Percentiles rank a stretch among this genome's conserved stretches.
Conservation (phyloP, 1,140 invertebrate species). For the Zaprionus ornatus region DNA sequence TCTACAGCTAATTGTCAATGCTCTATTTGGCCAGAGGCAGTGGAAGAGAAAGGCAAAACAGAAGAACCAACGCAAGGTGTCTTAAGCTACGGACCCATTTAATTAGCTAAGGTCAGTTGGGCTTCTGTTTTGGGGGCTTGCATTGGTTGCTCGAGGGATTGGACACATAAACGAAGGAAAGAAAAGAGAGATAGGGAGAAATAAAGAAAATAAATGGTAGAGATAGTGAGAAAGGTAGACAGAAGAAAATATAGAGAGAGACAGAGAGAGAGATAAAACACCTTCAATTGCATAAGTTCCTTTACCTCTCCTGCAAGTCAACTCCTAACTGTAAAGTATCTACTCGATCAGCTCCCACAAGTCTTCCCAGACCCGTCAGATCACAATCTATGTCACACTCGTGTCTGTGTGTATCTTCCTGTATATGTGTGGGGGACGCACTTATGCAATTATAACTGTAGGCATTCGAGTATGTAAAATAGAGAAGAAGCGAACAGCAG, state of each 20-base stretch:
- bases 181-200: not conserved
- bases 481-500: conserved; percentile 16
- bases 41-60: conserved; percentile 15
- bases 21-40: conserved; percentile 40
- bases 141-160: conserved; percentile 8
- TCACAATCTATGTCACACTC: conserved; percentile 47
- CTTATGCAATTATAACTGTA: conserved; percentile 65
- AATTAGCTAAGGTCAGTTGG: conserved; percentile 64
- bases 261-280: not conserved
- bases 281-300: conserved; percentile 27
- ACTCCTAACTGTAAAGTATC: conserved; percentile 20
- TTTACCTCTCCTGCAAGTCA: not conserved
- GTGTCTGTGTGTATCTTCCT: not conserved
- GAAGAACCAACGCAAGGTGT: conserved; percentile 24
- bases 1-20: conserved; percentile 44
- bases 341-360: conserved; percentile 47
- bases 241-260: not conserved
- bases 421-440: conserved; percentile 33
- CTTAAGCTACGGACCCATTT: conserved; percentile 32
- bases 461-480: conserved; percentile 56
- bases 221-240: not conserved
- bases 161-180: not conserved
- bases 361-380: conserved; percentile 36
- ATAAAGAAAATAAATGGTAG: not conserved
- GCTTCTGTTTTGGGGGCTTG: conserved; percentile 10